Evolutionary conservation across 2,113 vertebrate species (phyloP), one percentile per base, ranked within the genome.

Genomic region (Mobula birostris): DNA sequence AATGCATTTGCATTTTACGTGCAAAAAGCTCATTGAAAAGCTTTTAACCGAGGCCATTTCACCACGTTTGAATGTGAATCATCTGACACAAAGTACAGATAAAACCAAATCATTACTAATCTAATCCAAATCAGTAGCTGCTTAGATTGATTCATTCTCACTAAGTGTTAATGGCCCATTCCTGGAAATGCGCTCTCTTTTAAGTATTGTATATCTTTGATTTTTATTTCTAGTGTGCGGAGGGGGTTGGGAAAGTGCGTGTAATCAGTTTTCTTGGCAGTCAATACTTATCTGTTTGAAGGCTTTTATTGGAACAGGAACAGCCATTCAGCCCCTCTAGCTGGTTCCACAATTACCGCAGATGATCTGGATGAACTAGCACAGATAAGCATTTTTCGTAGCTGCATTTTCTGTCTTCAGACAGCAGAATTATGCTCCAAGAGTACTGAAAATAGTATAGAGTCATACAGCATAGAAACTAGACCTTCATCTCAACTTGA

Each of bases 91-190:
- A 19, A 90, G 61, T 32, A 66, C 61, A 68, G 85, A 90, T 68
- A 32, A 68, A 90, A 66, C 61, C 85, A 90, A 68, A 90, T 90
- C 61, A 63, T 68, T 90, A 32, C 61, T 90, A 90, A 90, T 90
- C 61, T 90, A 90, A 90, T 66, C 29, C 61, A 90, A 36, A 90
- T 90, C 85, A 32, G 29, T 7, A 12, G 29, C 61, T 90, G 61
- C 7, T 19, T 90, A n/a, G 29, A 36, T 32, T 90, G 61, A 90
- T 90, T 90, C 61, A 68, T 90, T 32, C 85, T 66, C 85, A 68
- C 85, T 90, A 32, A 90, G 85, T 68, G 61, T 90, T 90, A 90
- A 90, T 68, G 85, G 61, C 2, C n/a, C 61, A n/a, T 90, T 90
- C 85, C 61, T 90, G 85, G 85, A 90, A 90, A 19, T 58, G 63